Conservation (phyloP, 2,888 invertebrate species). For the Polydrusus cervinus region DNA sequence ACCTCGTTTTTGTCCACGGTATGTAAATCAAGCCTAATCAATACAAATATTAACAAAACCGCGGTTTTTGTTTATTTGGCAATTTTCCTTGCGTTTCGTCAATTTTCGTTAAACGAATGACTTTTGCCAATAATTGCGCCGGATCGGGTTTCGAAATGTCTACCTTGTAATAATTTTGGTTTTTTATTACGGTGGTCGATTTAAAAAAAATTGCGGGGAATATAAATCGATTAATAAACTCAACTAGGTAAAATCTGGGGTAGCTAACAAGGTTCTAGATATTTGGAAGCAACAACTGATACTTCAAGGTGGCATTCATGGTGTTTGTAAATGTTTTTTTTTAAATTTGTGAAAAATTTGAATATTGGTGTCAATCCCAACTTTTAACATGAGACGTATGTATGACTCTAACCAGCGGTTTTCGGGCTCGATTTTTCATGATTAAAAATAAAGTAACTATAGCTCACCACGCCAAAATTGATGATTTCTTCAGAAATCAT, state of each 20-base stretch:
- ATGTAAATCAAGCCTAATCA: slow-evolving; percentile 38
- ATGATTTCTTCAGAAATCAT: too few species aligned
- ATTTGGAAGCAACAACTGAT: not conserved
- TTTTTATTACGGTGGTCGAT: slow-evolving; percentile 13
- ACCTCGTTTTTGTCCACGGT: slow-evolving; percentile 42
- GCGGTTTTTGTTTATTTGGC: slow-evolving; percentile 48
- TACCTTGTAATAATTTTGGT: slow-evolving; percentile 47
- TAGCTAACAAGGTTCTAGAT: not conserved
- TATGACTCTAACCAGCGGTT: too few species aligned
- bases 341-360: too few species aligned
- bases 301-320: too few species aligned
- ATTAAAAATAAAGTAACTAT: too few species aligned
- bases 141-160: slow-evolving; percentile 23
- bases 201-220: slow-evolving; percentile 18
- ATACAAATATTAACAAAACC: slow-evolving; percentile 43
- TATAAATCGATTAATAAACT: slow-evolving; percentile 8
- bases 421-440: too few species aligned
- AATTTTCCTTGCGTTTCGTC: slow-evolving; percentile 40
- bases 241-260: slow-evolving; percentile 21
- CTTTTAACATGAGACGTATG: too few species aligned
- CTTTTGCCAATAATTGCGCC: slow-evolving; percentile 18
- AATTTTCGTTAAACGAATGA: slow-evolving; percentile 37
- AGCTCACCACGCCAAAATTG: too few species aligned
- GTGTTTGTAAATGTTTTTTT: too few species aligned
- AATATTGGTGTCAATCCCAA: too few species aligned